Evolutionary conservation across 2,888 invertebrate species (phyloP), one percentile per base, ranked within the genome.

Genomic region (Stenoptilia bipunctidactyla): DNA sequence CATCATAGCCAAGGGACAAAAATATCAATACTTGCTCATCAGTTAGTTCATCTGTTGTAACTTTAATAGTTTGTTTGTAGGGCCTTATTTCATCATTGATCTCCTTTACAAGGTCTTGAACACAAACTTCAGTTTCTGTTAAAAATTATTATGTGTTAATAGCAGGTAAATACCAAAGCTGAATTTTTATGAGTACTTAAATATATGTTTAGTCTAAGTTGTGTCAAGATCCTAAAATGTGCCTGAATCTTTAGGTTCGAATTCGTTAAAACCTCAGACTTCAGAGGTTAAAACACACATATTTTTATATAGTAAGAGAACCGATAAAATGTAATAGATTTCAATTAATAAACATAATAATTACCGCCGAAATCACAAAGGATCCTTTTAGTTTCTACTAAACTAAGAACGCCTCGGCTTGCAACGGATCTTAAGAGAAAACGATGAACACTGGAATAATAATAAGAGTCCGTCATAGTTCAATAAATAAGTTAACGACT

Each of bases 1-100:
- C 70, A 51, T 82, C 80, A 51, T 59, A 62, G 1, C 69, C 74
- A 1, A 74, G 55, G 1, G 71, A 74, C 2, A 82, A 42, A 42
- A 79, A 82, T 13, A 83, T 55, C 1, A 79, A 40, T 0, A 73
- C 64, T 54, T 73, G 62, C 39, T 82, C 74, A 45, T 68, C 50
- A 0, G 72, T 72, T 0, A 68, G 46, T 45, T 80, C 80, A 55
- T 83, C 73, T 37, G 54, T 67, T 0, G 70, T 61, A 27, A 76
- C 49, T 52, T 77, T 79, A 4, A 83, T 70, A 34, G 52, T 52
- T 50, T 82, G 82, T 45, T 77, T 61, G 40, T 59, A 68, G 1
- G 68, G 66, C 34, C 62, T 55, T 38, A 82, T 73, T 46, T 64
- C 50, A 27, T 65, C 59, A 45, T 83, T 83, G 20, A 83, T 71